Evolutionary conservation across 2,113 vertebrate species (phyloP), one percentile per base, ranked within the genome.

Genomic region (Phalacrocorax carbo): DNA sequence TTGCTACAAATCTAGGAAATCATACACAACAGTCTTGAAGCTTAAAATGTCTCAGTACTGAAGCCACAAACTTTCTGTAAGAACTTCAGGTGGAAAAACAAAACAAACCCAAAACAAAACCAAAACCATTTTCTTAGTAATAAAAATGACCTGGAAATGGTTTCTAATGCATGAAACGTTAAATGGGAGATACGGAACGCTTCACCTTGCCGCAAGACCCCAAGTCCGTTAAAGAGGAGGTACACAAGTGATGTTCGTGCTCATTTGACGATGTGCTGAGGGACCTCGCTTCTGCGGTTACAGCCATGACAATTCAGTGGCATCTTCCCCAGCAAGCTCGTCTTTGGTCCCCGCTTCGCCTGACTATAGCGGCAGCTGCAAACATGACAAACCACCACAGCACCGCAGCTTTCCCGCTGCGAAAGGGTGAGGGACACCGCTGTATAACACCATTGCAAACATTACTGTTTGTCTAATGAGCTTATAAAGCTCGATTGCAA

Each of bases 401-500:
- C 54, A 58, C 51, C 2, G 17, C 73, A 92, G 82, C 89, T 55
- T 72, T 81, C 58, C 58, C 29, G 3, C 11, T 27, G 70, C 54
- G 27, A 27, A 44, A 70, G 75, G 90, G 48, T 1, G 54, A 87
- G 95, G 88, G 85, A 27, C 3, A 0, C 11, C 18, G 76, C 96
- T 94, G 77, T 60, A n/a, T 58, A 92, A 73, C 69, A 30, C 89
- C 78, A 44, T 70, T 62, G 44, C 96, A 78, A 84, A 86, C 69
- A 14, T 71, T 77, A 22, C 57, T 85, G 69, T 76, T 94, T 93
- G 96, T 93, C 94, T 96, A 66, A 62, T 97, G 97, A 94, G 97
- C 98, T 98, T 98, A 98, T 98, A 98, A 98, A 98, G 98, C 97
- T 98, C 98, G 94, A 93, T 97, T 94, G 96, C 92, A 70, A 93